Conservation (phyloP, 37 sponge, comb jelly and placozoan genomes). For the Bolinopsis microptera region DNA sequence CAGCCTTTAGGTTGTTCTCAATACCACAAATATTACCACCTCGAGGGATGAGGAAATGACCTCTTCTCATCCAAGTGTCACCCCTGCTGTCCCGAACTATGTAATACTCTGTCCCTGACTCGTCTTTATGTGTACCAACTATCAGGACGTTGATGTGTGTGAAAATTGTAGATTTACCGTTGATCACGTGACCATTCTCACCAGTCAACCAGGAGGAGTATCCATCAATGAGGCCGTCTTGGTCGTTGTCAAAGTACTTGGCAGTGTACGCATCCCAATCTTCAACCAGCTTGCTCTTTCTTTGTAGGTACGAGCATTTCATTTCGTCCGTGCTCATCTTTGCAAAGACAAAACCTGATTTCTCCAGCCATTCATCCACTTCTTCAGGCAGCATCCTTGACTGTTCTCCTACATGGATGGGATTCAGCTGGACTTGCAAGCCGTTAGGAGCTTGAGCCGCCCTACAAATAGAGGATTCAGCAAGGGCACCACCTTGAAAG, state of each 20-base stretch:
- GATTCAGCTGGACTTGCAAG: not conserved
- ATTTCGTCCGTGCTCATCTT: not conserved
- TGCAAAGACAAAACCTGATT: not conserved
- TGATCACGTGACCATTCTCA: constrained; percentile 46
- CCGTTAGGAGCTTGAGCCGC: constrained; percentile 23
- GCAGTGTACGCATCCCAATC: not conserved
- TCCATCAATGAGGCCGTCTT: constrained; percentile 13
- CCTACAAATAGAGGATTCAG: not conserved
- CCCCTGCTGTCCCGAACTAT: constrained; percentile 30
- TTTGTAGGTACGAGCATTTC: not conserved
- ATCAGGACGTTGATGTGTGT: not conserved
- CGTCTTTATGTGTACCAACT: not conserved
- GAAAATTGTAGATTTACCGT: not conserved
- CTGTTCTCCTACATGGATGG: not conserved
- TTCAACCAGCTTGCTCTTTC: not conserved
- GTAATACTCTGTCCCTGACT: not conserved
- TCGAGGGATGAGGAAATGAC: not conserved
- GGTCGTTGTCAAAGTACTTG: not conserved
- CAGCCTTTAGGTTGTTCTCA: not conserved
- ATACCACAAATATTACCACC: not conserved
- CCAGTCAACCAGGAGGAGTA: not conserved
- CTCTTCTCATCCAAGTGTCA: constrained; percentile 9
- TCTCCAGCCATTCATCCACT: not conserved
- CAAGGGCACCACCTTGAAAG: not conserved
- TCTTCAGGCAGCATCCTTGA: not conserved